A percentile compares a stretch with the other conserved stretches of the same genome.
Evolutionary conservation across 2,888 invertebrate genomes (phyloP).

Genomic region (Nasonovia ribisnigri): DNA sequence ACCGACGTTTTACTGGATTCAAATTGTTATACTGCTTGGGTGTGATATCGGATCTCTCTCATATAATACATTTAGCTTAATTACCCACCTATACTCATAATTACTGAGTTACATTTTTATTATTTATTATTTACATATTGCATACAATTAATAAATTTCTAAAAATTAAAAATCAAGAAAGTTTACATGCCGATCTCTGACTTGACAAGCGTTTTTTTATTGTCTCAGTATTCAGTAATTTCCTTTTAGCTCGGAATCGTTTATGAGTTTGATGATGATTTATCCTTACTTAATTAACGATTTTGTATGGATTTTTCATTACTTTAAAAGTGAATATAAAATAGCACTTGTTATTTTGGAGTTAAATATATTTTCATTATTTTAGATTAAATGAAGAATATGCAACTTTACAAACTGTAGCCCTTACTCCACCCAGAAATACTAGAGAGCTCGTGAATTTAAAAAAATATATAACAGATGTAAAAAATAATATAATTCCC

Average conservation of each 20-base stretch:
- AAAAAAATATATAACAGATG: slow-evolving; percentile 81
- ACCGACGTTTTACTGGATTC: too few relatives aligned
- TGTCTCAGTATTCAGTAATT: not conserved
- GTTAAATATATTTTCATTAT: slow-evolving; percentile 4
- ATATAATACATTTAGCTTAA: too few relatives aligned
- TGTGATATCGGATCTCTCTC: too few relatives aligned
- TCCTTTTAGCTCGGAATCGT: not conserved
- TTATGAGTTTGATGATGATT: not conserved
- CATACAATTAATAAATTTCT: too few relatives aligned
- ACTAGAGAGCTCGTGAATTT: slow-evolving; percentile 89
- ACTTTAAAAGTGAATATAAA: not conserved
- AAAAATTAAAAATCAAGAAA: too few relatives aligned
- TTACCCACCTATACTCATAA: too few relatives aligned
- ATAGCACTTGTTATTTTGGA: not conserved
- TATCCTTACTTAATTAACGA: not conserved
- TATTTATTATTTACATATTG: too few relatives aligned
- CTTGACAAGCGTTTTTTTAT: not conserved
- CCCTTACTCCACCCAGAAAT: slow-evolving; percentile 83
- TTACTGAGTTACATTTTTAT: too few relatives aligned
- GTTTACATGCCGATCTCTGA: too few relatives aligned
- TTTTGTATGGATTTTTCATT: not conserved
- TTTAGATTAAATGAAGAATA: slow-evolving; percentile 81
- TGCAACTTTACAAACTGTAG: slow-evolving; percentile 74
- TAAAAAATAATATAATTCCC: slow-evolving; percentile 78
- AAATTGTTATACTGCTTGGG: too few relatives aligned